These are phyloP conservation scores for Drosophila pruinosa DNA, from an alignment of 1,140 invertebrate species.

Conservation along the genomic window DNA sequence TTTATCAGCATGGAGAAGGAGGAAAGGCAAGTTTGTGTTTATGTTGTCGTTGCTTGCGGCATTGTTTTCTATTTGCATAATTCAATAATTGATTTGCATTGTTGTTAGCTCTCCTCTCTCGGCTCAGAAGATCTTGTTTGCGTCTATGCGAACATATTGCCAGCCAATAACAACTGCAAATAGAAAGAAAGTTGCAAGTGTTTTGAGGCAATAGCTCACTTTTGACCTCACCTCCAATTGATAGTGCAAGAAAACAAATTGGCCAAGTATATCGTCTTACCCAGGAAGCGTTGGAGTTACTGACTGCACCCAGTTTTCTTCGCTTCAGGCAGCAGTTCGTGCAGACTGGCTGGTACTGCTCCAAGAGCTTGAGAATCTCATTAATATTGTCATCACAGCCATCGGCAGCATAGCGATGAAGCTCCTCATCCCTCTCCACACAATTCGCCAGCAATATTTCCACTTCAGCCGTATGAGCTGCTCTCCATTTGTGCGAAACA, in stretches of 20 bases:
- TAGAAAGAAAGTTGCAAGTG: not conserved
- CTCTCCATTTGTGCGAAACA: too few species aligned
- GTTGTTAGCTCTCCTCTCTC: not conserved
- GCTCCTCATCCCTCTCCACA: not conserved
- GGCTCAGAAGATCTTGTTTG: not conserved
- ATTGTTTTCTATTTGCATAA: constrained; percentile 55
- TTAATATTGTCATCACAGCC: not conserved
- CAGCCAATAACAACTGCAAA: not conserved
- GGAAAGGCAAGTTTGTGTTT: not conserved
- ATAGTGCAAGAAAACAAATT: not conserved
- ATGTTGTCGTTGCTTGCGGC: constrained; percentile 26
- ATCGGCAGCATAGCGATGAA: not conserved
- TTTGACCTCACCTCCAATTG: not conserved
- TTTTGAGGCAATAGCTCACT: too few species aligned
- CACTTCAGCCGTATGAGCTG: not conserved
- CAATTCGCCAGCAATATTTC: not conserved
- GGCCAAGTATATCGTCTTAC: not conserved
- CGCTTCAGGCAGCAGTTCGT: not conserved
- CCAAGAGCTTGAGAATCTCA: not conserved
- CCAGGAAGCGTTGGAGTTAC: not conserved
- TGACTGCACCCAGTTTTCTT: not conserved
- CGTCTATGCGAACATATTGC: not conserved
- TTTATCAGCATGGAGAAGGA: constrained; percentile 32
- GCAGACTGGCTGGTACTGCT: constrained; percentile 1
- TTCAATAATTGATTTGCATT: constrained; percentile 53